These are phyloP conservation scores for Standfussiana lucernea DNA, from an alignment of 2,888 invertebrate genomes.

Conservation along the genomic window DNA sequence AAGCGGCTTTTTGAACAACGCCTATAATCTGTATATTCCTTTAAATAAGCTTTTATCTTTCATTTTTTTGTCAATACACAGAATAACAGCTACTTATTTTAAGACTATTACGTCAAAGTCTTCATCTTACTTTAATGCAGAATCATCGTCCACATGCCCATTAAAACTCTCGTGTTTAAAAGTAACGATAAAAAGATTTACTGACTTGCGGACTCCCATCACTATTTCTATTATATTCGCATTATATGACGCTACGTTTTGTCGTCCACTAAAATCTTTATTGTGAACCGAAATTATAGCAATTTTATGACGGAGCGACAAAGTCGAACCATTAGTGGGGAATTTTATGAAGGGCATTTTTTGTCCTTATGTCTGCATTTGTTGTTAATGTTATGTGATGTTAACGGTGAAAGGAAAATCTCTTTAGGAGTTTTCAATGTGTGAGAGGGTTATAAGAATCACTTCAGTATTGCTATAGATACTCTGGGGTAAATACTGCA, in stretches of 20 bases:
- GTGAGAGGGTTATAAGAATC: not conserved
- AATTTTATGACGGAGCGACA: constrained; percentile 47
- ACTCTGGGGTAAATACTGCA: constrained; percentile 1
- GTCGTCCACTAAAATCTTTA: constrained; percentile 54
- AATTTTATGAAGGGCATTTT: constrained; percentile 55
- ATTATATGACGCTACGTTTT: constrained; percentile 47
- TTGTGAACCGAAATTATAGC: constrained; percentile 51
- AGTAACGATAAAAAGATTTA: constrained; percentile 46
- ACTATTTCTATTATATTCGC: constrained; percentile 48
- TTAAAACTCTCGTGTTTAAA: constrained; percentile 33
- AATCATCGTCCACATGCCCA: not conserved
- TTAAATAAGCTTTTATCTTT: not conserved
- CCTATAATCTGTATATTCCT: not conserved
- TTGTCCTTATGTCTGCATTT: constrained; percentile 33
- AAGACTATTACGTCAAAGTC: not conserved
- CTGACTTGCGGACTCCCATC: constrained; percentile 24
- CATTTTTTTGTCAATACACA: not conserved
- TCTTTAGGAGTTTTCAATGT: not conserved
- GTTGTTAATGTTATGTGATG: constrained; percentile 18
- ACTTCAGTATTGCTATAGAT: not conserved
- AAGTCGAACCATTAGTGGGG: constrained; percentile 56
- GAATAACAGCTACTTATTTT: not conserved
- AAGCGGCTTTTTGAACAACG: not conserved
- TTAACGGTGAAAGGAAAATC: constrained; percentile 12
- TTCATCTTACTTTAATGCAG: constrained; percentile 9